Evolutionary conservation across 2,113 vertebrate species (phyloP).

Genomic region (Phoenicopterus ruber): DNA sequence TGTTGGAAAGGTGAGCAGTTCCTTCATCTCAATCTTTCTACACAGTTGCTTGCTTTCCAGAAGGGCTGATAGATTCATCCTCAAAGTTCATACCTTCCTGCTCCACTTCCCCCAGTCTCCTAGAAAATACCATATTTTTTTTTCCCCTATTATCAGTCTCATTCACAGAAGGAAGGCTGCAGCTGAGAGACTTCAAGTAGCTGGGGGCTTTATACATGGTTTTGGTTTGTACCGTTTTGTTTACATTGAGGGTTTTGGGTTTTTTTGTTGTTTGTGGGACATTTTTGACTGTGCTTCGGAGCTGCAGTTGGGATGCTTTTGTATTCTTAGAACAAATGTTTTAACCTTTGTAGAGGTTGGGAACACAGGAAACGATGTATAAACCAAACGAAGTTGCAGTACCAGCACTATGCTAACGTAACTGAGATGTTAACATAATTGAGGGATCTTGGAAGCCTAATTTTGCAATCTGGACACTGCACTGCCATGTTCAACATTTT

Average conservation of each 20-base stretch:
- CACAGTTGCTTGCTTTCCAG: background rate
- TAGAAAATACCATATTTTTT: background rate
- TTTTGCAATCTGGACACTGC: background rate
- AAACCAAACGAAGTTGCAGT: background rate
- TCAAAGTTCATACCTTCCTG: background rate
- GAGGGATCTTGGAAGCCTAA: background rate
- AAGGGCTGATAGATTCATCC: background rate
- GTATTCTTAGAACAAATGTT: background rate
- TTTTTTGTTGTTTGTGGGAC: background rate
- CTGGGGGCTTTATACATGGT: background rate
- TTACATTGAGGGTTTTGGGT: background rate
- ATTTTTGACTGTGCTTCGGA: background rate
- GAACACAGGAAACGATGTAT: background rate
- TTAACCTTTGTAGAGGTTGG: background rate
- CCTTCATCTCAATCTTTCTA: background rate
- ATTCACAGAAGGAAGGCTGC: background rate
- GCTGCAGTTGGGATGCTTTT: background rate
- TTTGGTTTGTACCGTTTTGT: background rate
- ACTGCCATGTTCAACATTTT: background rate
- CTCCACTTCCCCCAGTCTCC: background rate
- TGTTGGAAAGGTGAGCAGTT: conserved; percentile 70
- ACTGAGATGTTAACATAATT: background rate
- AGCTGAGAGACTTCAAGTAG: background rate
- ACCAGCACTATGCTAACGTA: accelerated
- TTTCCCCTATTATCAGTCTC: background rate